Base-by-base conservation (phyloP, 2,888 invertebrate genomes). In the Drosophila borealis region DNA sequence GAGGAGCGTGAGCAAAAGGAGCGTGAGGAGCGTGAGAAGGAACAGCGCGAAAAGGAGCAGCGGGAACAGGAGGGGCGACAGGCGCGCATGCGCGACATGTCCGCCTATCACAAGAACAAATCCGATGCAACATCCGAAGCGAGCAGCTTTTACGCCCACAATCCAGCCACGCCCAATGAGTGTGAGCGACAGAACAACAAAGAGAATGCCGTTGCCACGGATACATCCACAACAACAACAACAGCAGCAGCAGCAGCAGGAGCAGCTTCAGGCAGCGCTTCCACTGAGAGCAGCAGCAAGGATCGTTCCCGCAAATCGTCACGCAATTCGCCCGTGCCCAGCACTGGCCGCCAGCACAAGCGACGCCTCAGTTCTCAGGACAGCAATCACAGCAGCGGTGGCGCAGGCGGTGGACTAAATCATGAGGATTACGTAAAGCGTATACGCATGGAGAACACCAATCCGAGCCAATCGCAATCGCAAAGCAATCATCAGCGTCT, bases 301-400 rank as follows among this genome's bases (percentile, higher is more conserved):
- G 82, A 91, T 50, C 90, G 91, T 13, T 82, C 86, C 10, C 83
- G 91, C 0, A 91, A 91, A 59, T 79, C 87, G 3, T 91, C 91
- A 2, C 80, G 91, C 0, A 92, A 88, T 50, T 92, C 92, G 11
- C 92, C 92, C 0, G 84, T 80, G 8, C 80, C 82, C 13, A 48
- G 44, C 21, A 39, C 29, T 19, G 44, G 53, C 1, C 91, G 92
- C 5, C 74, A 86, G 53, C 88, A 91, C 62, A 97, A 97, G 92
- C 93, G 97, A 54, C 94, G 97, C 67, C 94, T 96, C 88, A 96
- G 96, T 74, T 96, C 96, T 1, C 96, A 97, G 90, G 97, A 97
- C 65, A 94, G 94, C 84, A 91, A 88, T 41, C 79, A 85, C 25
- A 88, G 83, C 37, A 71, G 56, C 9, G 65, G 73, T 29, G 67